Conservation (phyloP, 1,140 invertebrate species). For the Hycleus phaleratus region DNA sequence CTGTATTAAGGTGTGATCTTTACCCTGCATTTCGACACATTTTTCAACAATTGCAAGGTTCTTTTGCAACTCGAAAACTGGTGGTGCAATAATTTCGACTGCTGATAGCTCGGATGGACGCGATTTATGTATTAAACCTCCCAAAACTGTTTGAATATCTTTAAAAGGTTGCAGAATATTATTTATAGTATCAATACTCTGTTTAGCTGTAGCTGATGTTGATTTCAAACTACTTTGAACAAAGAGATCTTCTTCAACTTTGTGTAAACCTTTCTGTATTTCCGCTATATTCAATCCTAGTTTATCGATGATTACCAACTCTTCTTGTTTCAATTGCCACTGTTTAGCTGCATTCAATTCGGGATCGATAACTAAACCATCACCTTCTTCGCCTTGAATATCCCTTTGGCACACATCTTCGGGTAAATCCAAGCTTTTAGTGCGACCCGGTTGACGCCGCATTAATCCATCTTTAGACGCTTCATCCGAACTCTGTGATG, state of each 20-base stretch:
- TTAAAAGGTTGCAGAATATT: constrained; percentile 54
- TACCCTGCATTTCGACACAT: constrained; percentile 57
- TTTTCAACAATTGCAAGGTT: constrained; percentile 57
- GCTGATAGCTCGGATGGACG: constrained; percentile 40
- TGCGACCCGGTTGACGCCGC: constrained; percentile 31
- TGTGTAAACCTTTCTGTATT: constrained; percentile 44
- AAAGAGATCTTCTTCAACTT: constrained; percentile 52
- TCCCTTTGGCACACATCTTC: constrained; percentile 37
- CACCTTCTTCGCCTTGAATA: constrained; percentile 46
- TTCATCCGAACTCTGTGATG: constrained; percentile 44
- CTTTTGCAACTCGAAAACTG: constrained; percentile 54
- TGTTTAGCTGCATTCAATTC: constrained; percentile 28
- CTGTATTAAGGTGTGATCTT: constrained; percentile 54
- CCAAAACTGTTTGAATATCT: constrained; percentile 53
- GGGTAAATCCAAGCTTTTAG: constrained; percentile 29
- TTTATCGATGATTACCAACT: constrained; percentile 25
- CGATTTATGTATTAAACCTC: constrained; percentile 40
- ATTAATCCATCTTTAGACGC: constrained; percentile 37
- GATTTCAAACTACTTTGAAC: constrained; percentile 55
- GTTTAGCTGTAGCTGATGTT: constrained; percentile 51
- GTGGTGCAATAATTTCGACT: constrained; percentile 50
- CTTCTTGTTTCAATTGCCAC: constrained; percentile 28
- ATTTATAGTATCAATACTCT: constrained; percentile 55
- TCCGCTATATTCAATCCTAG: constrained; percentile 29
- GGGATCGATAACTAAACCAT: constrained; percentile 41